Evolutionary conservation across 1,140 invertebrate species (phyloP).

Genomic region (Marisa cornuarietis): DNA sequence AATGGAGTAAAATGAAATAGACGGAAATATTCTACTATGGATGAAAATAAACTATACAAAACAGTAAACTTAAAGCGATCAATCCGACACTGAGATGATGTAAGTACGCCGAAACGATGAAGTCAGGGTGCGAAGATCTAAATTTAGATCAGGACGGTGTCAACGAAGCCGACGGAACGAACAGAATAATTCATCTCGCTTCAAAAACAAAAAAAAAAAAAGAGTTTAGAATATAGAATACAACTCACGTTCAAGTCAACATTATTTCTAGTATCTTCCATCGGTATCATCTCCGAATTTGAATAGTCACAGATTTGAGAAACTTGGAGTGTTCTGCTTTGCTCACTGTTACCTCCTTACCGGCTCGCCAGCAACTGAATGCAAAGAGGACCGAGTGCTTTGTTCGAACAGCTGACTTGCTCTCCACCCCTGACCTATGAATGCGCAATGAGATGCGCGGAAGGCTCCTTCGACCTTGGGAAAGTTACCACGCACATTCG

Average conservation of each 20-base stretch:
- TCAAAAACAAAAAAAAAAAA: neutral
- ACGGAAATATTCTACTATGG: no score
- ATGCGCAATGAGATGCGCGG: conserved; percentile 22
- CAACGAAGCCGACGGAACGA: neutral
- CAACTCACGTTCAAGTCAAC: neutral
- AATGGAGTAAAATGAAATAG: no score
- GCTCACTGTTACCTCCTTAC: neutral
- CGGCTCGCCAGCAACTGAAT: conserved; percentile 22
- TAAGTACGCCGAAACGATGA: conserved; percentile 1
- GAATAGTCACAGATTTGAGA: neutral
- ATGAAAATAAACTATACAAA: no score
- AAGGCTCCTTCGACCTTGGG: neutral
- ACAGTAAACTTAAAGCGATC: no score
- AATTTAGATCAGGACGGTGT: conserved; percentile 10
- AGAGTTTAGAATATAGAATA: no score
- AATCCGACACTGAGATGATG: no score
- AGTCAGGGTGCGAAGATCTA: conserved; percentile 8
- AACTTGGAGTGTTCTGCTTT: neutral
- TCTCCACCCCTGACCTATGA: conserved; percentile 19
- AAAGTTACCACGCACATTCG: conserved; percentile 19
- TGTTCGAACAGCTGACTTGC: conserved; percentile 30
- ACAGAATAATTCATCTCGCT: neutral
- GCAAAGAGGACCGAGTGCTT: conserved; percentile 8
- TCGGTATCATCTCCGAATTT: conserved; percentile 20
- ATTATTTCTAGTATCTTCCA: conserved; percentile 20